These are phyloP conservation scores for Bibio marci DNA, from an alignment of 2,888 invertebrate species.

Conservation along the genomic window DNA sequence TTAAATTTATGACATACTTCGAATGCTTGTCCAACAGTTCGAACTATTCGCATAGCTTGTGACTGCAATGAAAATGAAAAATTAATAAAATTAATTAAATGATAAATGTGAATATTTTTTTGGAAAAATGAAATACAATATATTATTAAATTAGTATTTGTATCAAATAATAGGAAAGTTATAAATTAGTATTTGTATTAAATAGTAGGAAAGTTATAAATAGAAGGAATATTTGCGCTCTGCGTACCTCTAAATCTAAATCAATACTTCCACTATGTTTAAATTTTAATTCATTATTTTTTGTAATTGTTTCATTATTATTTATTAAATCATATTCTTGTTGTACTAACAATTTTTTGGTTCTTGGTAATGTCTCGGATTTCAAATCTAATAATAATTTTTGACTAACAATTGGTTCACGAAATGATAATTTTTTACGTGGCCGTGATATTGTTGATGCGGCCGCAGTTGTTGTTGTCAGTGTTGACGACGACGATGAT, in stretches of 20 bases:
- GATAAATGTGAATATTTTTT: conserved; percentile 6
- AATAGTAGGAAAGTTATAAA: not conserved
- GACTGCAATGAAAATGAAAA: conserved; percentile 44
- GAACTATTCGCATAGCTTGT: conserved; percentile 95
- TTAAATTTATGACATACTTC: conserved; percentile 97
- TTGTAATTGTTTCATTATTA: too few species aligned
- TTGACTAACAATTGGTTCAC: conserved; percentile 60
- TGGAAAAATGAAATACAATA: not conserved
- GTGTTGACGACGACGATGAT: too few species aligned
- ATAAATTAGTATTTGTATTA: not conserved
- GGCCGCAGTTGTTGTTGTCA: too few species aligned
- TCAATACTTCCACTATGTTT: conserved; percentile 30
- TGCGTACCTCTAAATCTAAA: conserved; percentile 38
- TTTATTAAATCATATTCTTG: too few species aligned
- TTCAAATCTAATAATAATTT: conserved; percentile 12
- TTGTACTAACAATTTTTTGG: conserved; percentile 5
- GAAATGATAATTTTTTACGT: conserved; percentile 72
- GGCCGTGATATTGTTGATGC: conserved; percentile 25
- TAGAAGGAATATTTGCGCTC: not conserved
- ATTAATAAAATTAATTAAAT: too few species aligned
- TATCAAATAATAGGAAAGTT: not conserved
- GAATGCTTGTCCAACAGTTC: conserved; percentile 97
- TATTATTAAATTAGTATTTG: too few species aligned
- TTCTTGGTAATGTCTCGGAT: conserved; percentile 5
- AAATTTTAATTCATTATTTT: conserved; percentile 22